Evolutionary conservation across 2,113 vertebrate species (phyloP).

Genomic region (Gymnobelideus leadbeateri): DNA sequence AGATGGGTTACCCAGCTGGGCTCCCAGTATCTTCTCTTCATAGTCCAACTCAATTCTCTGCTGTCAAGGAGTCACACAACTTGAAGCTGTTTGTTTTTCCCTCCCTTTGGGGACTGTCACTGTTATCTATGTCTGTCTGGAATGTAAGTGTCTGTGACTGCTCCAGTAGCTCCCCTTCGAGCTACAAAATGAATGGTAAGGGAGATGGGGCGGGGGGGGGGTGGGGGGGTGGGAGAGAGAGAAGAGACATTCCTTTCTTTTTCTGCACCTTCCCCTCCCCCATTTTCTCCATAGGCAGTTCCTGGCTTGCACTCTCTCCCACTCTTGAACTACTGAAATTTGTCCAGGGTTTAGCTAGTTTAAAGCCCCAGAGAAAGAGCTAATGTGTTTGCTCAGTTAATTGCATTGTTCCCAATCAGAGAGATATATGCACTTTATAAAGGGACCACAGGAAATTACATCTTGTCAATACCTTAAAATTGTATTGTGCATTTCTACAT

Average conservation of each 20-base stretch:
- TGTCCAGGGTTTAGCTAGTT: neutral
- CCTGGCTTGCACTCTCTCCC: neutral
- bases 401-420: neutral
- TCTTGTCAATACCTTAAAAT: neutral
- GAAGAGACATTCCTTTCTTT: neutral
- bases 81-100: neutral
- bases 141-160: neutral
- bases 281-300: neutral
- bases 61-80: neutral
- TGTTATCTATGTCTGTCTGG: neutral
- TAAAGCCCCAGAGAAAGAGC: neutral
- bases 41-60: neutral
- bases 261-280: neutral
- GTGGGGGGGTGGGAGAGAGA: neutral
- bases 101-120: neutral
- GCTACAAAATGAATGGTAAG: neutral
- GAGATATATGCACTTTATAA: neutral
- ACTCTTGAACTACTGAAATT: neutral
- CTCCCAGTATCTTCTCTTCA: neutral
- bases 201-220: accelerated
- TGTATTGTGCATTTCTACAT: neutral
- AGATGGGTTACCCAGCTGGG: neutral
- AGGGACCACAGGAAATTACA: neutral
- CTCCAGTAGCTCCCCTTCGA: neutral
- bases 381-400: neutral